Evolutionary conservation across 2,888 invertebrate species (phyloP).

Genomic region (Taphrorychus bicolor): DNA sequence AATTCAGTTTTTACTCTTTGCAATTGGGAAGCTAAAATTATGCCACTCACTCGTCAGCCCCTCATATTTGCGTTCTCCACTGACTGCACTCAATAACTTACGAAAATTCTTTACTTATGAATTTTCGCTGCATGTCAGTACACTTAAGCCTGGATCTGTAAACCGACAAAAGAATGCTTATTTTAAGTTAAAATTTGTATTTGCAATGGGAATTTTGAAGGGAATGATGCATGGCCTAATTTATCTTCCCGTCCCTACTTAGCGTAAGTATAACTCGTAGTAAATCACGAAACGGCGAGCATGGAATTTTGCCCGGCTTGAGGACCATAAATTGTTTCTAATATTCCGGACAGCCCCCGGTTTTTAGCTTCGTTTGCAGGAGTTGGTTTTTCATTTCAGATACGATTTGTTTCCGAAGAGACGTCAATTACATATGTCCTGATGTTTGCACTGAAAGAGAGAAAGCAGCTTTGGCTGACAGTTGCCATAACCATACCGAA

Average conservation of each 20-base stretch:
- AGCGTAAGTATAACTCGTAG: constrained; percentile 7
- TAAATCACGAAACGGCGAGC: constrained; percentile 3
- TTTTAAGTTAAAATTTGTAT: neutral
- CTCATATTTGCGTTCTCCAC: neutral
- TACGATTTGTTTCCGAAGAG: too few species aligned
- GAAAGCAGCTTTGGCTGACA: too few species aligned
- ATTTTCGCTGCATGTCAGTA: neutral
- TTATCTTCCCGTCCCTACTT: constrained; percentile 2
- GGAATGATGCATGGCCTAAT: constrained; percentile 7
- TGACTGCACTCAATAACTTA: neutral
- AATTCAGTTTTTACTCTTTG: too few species aligned
- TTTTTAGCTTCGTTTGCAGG: neutral
- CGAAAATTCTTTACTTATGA: neutral
- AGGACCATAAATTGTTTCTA: constrained; percentile 8
- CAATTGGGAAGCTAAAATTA: too few species aligned
- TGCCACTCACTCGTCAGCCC: neutral
- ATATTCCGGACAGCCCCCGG: neutral
- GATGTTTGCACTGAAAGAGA: too few species aligned
- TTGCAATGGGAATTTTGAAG: neutral
- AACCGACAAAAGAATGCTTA: neutral
- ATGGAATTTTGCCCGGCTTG: constrained; percentile 2
- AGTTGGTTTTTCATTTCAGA: neutral
- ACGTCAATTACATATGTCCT: too few species aligned
- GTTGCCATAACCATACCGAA: too few species aligned
- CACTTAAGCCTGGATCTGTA: neutral